Evolutionary conservation across 1,140 invertebrate genomes (phyloP), one percentile per base, ranked within the genome.

Genomic region (Monomorium pharaonis): DNA sequence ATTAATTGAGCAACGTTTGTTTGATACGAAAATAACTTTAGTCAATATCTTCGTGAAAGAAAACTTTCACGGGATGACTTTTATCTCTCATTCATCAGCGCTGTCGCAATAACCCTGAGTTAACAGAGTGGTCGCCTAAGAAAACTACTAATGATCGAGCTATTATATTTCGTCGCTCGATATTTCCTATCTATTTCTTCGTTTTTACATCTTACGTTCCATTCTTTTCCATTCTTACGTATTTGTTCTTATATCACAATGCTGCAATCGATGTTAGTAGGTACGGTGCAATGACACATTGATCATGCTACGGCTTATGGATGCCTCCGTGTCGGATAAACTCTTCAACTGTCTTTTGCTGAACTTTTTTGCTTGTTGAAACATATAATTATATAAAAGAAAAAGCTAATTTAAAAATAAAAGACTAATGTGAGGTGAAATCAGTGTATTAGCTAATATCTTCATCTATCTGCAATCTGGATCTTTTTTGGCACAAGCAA

Each of bases 251-350:
- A 21, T 30, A 62, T 30, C 75, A 37, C 33, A 0, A 14, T 21
- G 21, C 3, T 14, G 14, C 12, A 81, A 84, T 91, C 84, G 78
- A 90, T 88, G 76, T 85, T 85, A 58, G 49, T 85, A 74, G 27
- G 84, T 84, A 63, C 67, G 33, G 88, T 83, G 86, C 89, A 91
- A 89, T 88, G 90, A 91, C 90, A 91, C 54, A 89, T 88, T 74
- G 88, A 91, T 84, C 72, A 81, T 65, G 27, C 37, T 12, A n/a
- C 12, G 70, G 27, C 42, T 83, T 72, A 67, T 67, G 51, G 30
- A 27, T 70, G 44, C 70, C 51, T 72, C 16, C 1, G 27, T 49
- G 44, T 72, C 42, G 14, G 44, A 51, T 58, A 27, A 74, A 33
- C 67, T 58, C 24, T 42, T 81, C 7, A 24, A 49, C 24, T n/a